Evolutionary conservation across 2,888 invertebrate genomes (phyloP), one percentile per base, ranked within the genome.

Genomic region (Nemapogon koenigi): DNA sequence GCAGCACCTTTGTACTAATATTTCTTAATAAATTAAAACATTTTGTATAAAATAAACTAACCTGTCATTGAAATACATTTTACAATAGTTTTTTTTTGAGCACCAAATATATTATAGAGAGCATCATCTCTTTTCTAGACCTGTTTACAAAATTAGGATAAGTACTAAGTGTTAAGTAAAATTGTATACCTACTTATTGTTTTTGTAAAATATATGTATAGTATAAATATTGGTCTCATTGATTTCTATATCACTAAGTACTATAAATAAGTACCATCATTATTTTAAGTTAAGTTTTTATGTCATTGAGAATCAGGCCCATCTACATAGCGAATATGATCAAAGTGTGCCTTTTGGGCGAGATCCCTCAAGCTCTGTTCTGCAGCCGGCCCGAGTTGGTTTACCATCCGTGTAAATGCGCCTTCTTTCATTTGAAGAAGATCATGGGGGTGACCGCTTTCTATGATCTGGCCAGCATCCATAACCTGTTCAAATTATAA

Each of bases 391-490:
- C 88, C 87, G 1, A 86, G 81, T 52, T 88, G 84, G 31, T 82
- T 61, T 18, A 87, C 84, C 82, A 88, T 83, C 39, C 69, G 66
- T 16, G 81, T 75, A 50, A 88, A 84, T 40, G 73, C 59, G 0
- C 86, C 83, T 6, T 78, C 66, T 15, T 68, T 63, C 37, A 80
- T 75, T 46, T 82, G 76, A 19, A 88, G 59, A 18, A 89, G 56
- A 32, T 80, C 65, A 53, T 86, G 81, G 0, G 93, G 92, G 46
- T 86, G 84, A 38, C 89, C 89, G 49, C 86, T 88, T 67, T 93
- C 91, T 31, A 81, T 67, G 44, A 86, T 76, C 43, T 65, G 61
- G 1, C 88, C 88, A 1, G 83, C 82, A 51, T 86, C 84, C 66
- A 88, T 78, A 2, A 78, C 76, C 76, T 78, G 44, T 8, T 32